Conservation (phyloP, 2,113 vertebrate species). For the Amphilophus citrinellus region DNA sequence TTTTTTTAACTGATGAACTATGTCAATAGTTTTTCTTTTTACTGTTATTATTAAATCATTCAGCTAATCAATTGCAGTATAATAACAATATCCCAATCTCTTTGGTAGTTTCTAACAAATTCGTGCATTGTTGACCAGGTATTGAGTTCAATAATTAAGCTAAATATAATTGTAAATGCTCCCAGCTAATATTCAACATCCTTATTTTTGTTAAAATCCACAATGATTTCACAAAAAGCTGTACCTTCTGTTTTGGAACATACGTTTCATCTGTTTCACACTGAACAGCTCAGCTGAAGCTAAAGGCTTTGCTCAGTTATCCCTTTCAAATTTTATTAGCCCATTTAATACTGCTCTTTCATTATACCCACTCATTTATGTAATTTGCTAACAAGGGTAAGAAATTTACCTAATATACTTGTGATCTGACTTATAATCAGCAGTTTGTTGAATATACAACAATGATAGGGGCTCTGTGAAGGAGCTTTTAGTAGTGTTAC, state of each 20-base stretch:
- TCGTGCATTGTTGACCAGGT: background rate
- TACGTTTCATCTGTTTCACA: too few relatives aligned
- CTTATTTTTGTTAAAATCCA: too few relatives aligned
- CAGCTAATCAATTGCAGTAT: background rate
- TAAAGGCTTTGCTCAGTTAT: background rate
- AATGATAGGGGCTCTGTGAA: background rate
- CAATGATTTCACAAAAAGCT: too few relatives aligned
- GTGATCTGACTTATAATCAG: background rate
- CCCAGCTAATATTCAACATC: too few relatives aligned
- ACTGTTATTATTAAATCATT: background rate
- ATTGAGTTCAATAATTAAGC: too few relatives aligned
- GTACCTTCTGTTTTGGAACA: too few relatives aligned
- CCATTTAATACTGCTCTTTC: background rate
- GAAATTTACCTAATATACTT: too few relatives aligned
- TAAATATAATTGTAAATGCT: too few relatives aligned
- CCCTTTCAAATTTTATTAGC: background rate
- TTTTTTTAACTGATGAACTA: background rate
- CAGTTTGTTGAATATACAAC: too few relatives aligned
- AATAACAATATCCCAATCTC: background rate
- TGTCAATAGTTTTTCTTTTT: background rate
- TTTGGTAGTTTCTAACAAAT: background rate
- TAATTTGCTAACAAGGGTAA: too few relatives aligned
- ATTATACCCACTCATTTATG: too few relatives aligned
- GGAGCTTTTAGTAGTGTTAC: background rate
- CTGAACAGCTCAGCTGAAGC: too few relatives aligned